phyloP scores from a whole-genome alignment of 2,797 vertebrate genomes.

The Dryobates pubescens region DNA sequence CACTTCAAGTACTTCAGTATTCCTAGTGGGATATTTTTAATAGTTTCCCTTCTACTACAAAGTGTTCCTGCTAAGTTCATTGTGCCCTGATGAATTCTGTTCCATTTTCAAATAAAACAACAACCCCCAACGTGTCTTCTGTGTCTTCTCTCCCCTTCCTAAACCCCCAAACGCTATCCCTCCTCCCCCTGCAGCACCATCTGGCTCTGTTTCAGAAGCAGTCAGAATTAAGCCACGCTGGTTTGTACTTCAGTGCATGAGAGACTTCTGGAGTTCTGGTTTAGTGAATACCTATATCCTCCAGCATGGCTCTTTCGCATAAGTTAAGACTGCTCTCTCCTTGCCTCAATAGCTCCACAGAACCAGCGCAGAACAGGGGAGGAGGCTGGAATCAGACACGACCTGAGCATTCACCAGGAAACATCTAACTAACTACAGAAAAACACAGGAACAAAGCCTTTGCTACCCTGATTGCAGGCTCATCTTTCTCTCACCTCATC shows the following conservation, averaged over 20 bases:
- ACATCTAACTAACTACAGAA: neutral
- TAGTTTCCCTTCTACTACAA: neutral
- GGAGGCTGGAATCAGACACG: neutral
- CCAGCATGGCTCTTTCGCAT: fast-evolving
- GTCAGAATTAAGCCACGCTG: neutral
- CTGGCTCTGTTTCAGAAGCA: neutral
- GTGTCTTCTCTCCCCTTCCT: neutral
- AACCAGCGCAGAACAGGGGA: neutral
- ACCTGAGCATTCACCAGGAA: neutral
- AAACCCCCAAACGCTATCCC: neutral
- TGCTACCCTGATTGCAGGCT: neutral
- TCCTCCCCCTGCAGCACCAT: neutral
- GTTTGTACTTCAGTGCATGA: neutral
- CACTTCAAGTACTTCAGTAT: neutral
- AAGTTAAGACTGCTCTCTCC: neutral
- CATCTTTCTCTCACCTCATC: neutral
- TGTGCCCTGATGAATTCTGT: neutral
- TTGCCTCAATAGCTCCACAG: neutral
- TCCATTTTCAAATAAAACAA: neutral
- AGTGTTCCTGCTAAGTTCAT: neutral
- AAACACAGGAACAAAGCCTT: neutral
- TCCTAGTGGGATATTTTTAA: neutral
- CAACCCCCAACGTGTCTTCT: no score
- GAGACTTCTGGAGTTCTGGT: neutral
- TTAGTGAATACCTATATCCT: neutral